Conservation (phyloP, 2,888 invertebrate species). For the Pachymerium ferrugineum region DNA sequence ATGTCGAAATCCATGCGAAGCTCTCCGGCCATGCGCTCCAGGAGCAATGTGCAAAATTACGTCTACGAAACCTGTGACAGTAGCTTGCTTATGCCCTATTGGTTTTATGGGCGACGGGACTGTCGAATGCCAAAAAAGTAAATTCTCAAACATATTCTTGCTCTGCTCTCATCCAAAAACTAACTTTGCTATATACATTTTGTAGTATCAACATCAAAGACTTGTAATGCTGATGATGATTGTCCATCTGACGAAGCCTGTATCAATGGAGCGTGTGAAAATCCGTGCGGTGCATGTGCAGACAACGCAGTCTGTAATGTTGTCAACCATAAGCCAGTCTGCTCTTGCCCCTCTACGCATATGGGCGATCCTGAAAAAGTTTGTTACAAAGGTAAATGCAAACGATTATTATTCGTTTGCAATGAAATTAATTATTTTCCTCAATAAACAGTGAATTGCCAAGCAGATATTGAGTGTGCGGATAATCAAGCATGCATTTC, state of each 20-base stretch:
- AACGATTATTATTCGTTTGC: not conserved
- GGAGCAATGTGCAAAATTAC: constrained; percentile 74
- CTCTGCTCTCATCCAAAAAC: not conserved
- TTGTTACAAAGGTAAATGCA: constrained; percentile 74
- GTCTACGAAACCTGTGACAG: constrained; percentile 75
- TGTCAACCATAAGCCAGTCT: constrained; percentile 41
- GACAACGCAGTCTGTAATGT: constrained; percentile 65
- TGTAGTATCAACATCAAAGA: not conserved
- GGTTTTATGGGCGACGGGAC: constrained; percentile 82
- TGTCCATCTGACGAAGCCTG: constrained; percentile 63
- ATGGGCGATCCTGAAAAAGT: constrained; percentile 54
- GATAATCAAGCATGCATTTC: constrained; percentile 81
- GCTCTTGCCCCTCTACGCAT: constrained; percentile 41
- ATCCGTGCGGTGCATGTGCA: constrained; percentile 74
- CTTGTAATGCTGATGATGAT: constrained; percentile 63
- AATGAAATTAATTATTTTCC: not conserved
- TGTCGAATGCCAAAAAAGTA: constrained; percentile 36
- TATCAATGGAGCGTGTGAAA: constrained; percentile 63
- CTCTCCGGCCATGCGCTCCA: constrained; percentile 46
- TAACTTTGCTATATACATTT: not conserved
- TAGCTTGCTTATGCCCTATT: constrained; percentile 77
- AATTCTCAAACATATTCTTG: not conserved
- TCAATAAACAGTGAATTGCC: constrained; percentile 33
- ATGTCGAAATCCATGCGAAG: constrained; percentile 72
- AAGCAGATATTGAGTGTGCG: constrained; percentile 60